phyloP scores from a whole-genome alignment of 2,113 vertebrate genomes.

The Istiophorus platypterus region DNA sequence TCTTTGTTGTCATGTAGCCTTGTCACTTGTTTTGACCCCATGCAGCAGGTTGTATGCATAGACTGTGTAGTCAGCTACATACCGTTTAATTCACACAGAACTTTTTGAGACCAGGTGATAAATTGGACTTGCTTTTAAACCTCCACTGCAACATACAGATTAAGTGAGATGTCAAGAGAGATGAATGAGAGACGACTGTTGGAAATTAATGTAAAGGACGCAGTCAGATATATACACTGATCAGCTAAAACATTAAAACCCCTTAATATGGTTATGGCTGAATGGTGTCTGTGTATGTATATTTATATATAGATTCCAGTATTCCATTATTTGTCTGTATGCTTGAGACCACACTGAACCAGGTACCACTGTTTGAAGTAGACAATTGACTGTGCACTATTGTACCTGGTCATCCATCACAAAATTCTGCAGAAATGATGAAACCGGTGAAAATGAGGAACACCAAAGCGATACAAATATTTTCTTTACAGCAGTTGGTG shows the following conservation, averaged over 20 bases:
- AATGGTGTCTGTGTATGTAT: not conserved
- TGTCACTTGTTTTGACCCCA: conserved; percentile 55
- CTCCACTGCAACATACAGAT: not conserved
- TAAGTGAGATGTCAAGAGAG: no score
- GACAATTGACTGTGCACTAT: not conserved
- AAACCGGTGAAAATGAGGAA: not conserved
- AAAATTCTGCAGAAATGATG: not conserved
- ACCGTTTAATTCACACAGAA: conserved; percentile 30
- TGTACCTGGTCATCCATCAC: not conserved
- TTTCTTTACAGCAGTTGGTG: not conserved
- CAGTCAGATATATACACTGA: not conserved
- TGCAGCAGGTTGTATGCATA: conserved; percentile 9
- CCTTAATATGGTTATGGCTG: no score
- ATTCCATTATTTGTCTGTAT: not conserved
- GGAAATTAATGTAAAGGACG: not conserved
- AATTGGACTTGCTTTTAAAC: conserved; percentile 14
- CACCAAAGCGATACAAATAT: not conserved
- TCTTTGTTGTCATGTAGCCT: conserved; percentile 52
- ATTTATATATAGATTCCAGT: not conserved
- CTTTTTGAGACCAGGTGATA: conserved; percentile 5
- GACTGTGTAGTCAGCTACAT: conserved; percentile 11
- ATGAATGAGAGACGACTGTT: no score
- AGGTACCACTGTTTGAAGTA: not conserved
- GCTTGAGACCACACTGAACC: not conserved
- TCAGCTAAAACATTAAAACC: no score